Evolutionary conservation across 2,797 vertebrate genomes (phyloP), one percentile per base, ranked within the genome.

Genomic region (Okamejei kenojei): DNA sequence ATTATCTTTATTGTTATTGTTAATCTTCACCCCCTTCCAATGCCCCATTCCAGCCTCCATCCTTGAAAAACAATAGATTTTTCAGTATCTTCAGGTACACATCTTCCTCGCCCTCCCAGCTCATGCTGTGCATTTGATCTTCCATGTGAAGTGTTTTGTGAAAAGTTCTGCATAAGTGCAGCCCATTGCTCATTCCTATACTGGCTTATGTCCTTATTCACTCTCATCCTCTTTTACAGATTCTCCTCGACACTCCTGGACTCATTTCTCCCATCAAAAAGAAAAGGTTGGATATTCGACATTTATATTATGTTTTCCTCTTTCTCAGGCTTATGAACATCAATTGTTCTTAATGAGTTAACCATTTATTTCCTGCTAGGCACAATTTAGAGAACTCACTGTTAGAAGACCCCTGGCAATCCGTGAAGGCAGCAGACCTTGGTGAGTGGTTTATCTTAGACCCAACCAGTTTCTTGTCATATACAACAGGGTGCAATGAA

Each of bases 201-300:
- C n/a, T 68, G n/a, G n/a, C 21, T 68, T 7, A n/a, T 88, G 84
- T 65, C 32, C 3, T 2, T 63, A 3, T 10, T 65, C 61, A 65
- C 61, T 86, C 0, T 93, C 6, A 93, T 1, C 95, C 11, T 95
- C 63, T 95, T 94, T 94, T 93, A 23, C 95, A 99, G 99, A 95
- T 99, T 95, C 96, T 99, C 45, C 95, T 99, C 94, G 98, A 99
- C 94, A 99, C 98, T 0, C 99, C 99, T 93, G 99, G 99, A 68
- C 96, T 99, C 94, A 99, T 97, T 38, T 97, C 95, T 29, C 94
- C 93, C 13, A 35, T 94, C 17, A 98, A 98, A 95, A 97, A 95
- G 95, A 98, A 97, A 96, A 98, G 97, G 99, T 99, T 35, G 17
- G 21, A 35, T 68, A 71, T 26, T 45, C 19, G 1, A 21, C 19